Evolutionary conservation across 1,140 invertebrate species (phyloP), one percentile per base, ranked within the genome.

Genomic region (Drosophila serrata): DNA sequence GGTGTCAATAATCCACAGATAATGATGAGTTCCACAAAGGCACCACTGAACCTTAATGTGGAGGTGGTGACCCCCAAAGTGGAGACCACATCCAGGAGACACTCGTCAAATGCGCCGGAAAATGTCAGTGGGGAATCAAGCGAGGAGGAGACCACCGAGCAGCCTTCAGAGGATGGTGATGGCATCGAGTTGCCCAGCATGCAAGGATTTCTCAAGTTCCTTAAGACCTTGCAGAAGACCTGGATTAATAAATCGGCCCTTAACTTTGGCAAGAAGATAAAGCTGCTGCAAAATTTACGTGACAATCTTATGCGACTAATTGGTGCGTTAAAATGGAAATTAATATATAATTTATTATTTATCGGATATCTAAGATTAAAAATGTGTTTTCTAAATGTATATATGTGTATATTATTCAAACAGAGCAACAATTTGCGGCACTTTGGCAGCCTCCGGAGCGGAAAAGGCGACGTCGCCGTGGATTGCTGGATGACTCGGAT

Each of bases 261-360:
- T 39, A 93, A 91, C 33, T 92, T 95, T 29, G 93, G 93, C 45
- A 93, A 93, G 33, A 95, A 95, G 93, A 91, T 95, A n/a, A 92
- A 92, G 62, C 93, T 94, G 45, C 91, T 95, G 19, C 93, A 94
- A 55, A 82, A 93, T 35, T 81, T 95, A n/a, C 93, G 93, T 46
- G 92, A 95, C 74, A 92, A 93, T 72, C 91, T 95, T 27, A 76
- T 95, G 59, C 81, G 88, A 24, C 93, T 94, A 64, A 95, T 95
- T 74, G 93, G 95, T 95, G 93, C 86, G 22, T 31, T 0, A 39
- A n/a, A 39, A 39, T 24, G 24, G 24, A 24, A 24, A 24, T 24
- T 24, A 24, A 24, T 24, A 3, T 24, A 24, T 24, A 24, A 24
- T 24, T n/a, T n/a, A n/a, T n/a, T n/a, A n/a, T n/a, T n/a, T n/a